phyloP scores from a whole-genome alignment of 1,140 invertebrate genomes.

The Pteromalus puparum region DNA sequence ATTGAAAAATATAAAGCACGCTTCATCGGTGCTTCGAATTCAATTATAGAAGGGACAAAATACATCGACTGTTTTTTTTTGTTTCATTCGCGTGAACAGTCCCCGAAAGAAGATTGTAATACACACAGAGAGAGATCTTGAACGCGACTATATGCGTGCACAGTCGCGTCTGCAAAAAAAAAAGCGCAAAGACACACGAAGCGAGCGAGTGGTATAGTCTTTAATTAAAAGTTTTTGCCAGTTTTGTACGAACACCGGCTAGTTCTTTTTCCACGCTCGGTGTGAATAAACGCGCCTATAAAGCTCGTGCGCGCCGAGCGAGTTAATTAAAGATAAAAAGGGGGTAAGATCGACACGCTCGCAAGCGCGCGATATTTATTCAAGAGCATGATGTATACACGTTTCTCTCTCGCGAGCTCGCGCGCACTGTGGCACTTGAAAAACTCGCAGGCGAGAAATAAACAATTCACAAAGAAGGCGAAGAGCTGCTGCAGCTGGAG shows the following conservation, averaged over 20 bases:
- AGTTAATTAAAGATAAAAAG: conserved; percentile 48
- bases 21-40: too few species aligned
- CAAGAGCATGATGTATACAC: conserved; percentile 25
- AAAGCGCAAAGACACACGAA: background rate
- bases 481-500: background rate
- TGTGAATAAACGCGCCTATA: conserved; percentile 19
- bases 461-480: conserved; percentile 16
- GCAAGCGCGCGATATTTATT: conserved; percentile 30
- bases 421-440: background rate
- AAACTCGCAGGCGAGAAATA: background rate
- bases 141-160: background rate
- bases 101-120: too few species aligned
- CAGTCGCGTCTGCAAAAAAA: background rate
- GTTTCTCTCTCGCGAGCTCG: too few species aligned
- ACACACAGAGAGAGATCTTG: background rate
- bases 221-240: conserved; percentile 41
- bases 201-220: background rate
- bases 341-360: background rate
- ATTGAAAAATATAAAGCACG: too few species aligned
- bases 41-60: background rate
- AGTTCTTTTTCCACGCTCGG: background rate
- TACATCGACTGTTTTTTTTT: too few species aligned
- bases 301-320: background rate
- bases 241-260: background rate
- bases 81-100: background rate